Percentiles rank a stretch among this genome's conserved stretches.
phyloP scores from a whole-genome alignment of 1,140 invertebrate species.

The Cotesia vestalis region DNA sequence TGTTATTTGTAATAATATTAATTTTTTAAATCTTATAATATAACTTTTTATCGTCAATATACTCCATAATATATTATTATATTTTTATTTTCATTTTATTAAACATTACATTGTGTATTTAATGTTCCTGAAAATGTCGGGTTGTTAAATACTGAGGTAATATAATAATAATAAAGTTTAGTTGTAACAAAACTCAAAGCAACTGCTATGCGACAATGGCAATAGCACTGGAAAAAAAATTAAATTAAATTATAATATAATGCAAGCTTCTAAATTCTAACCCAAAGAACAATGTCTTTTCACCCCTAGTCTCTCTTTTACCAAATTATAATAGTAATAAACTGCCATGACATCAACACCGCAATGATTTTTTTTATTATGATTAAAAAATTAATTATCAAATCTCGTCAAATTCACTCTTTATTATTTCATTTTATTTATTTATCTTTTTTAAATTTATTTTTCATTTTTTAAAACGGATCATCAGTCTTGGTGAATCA shows the following conservation, averaged over 20 bases:
- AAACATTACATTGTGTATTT: no score
- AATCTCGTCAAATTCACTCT: conserved; percentile 6
- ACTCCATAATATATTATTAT: conserved; percentile 33
- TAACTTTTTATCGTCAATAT: conserved; percentile 45
- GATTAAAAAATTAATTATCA: conserved; percentile 37
- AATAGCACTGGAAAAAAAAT: no score
- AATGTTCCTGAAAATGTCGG: no score
- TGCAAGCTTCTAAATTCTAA: no score
- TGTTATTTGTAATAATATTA: conserved; percentile 19
- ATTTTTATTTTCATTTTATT: not conserved
- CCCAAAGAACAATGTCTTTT: no score
- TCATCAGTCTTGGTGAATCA: conserved; percentile 63
- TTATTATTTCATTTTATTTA: conserved; percentile 19
- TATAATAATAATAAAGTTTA: no score
- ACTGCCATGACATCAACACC: not conserved
- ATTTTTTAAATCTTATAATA: conserved; percentile 31
- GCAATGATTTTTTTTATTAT: conserved; percentile 3
- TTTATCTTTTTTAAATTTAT: not conserved
- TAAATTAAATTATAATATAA: no score
- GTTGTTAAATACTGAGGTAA: no score
- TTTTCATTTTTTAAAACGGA: conserved; percentile 45
- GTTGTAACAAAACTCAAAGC: no score
- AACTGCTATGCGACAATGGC: no score
- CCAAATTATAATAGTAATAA: no score
- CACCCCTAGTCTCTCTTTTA: no score